Base-by-base conservation (phyloP, 2,888 invertebrate genomes). In the Archips xylosteana region DNA sequence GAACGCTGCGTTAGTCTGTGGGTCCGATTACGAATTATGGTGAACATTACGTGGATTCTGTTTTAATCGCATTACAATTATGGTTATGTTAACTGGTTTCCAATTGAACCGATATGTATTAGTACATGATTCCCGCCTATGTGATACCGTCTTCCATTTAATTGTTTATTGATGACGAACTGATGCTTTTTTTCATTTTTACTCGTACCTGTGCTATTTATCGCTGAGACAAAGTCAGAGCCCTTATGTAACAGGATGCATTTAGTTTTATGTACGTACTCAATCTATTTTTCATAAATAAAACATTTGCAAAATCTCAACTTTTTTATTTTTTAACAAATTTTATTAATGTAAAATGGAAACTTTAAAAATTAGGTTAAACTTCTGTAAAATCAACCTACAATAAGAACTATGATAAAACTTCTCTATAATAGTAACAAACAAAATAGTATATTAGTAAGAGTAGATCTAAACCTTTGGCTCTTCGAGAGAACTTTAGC, bases 301-400 rank as follows among this genome's bases (percentile, higher is more conserved):
- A 81, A 81, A 81, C 60, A 71, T 10, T 9, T 77, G 74, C 76
- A 72, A 77, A 82, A 83, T 78, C 85, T 85, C 82, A 84, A 83
- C 84, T 80, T 87, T 90, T 90, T 89, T 89, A 88, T 89, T 83
- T 89, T 84, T 81, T 83, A 91, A 91, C 89, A 87, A 84, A 83
- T 77, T 87, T 85, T 88, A 88, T 61, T 78, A 75, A 82, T 82
- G 84, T 84, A 86, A 86, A 84, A 81, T 80, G 78, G 71, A 77
- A 80, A 83, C 78, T 79, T 78, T 82, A 78, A 79, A 84, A 83
- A 81, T 80, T 78, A 78, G 75, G 75, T 76, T 79, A 78, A 83
- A 77, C 82, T 76, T 78, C 77, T 75, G 75, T 71, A 76, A 76
- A 75, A 71, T 75, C 81, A 75, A 76, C 73, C 74, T 82, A 81